These are phyloP conservation scores for Drosophila kambysellisi DNA, from an alignment of 2,888 invertebrate species.

Conservation along the genomic window DNA sequence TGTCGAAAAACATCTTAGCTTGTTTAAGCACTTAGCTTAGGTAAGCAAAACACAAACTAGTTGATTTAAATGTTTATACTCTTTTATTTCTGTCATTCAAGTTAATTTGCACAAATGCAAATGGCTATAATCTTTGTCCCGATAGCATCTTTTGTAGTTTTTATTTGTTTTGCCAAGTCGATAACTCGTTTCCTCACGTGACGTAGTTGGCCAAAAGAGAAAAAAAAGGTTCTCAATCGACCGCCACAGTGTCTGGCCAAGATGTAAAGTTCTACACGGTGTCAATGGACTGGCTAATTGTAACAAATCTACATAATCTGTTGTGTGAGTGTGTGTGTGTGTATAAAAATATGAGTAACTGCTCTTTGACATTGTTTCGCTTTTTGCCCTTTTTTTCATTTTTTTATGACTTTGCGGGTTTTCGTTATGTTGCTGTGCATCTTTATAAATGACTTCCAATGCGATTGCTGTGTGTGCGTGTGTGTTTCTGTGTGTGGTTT, in stretches of 20 bases:
- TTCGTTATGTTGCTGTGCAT: conserved; percentile 48
- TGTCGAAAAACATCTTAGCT: conserved; percentile 38
- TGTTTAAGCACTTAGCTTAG: conserved; percentile 45
- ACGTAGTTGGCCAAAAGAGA: conserved; percentile 16
- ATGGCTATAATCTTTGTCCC: conserved; percentile 37
- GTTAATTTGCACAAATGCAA: conserved; percentile 73
- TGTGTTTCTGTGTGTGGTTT: conserved; percentile 15
- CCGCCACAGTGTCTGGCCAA: conserved; percentile 65
- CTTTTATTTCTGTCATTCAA: conserved; percentile 64
- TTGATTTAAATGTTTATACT: conserved; percentile 70
- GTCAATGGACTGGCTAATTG: conserved; percentile 57
- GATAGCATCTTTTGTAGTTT: conserved; percentile 20
- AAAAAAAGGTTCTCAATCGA: conserved; percentile 39
- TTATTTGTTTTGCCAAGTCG: conserved; percentile 27
- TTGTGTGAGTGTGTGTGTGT: not conserved
- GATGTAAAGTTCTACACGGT: conserved; percentile 62
- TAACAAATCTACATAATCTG: conserved; percentile 22
- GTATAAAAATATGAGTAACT: conserved; percentile 50
- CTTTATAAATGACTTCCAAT: conserved; percentile 59
- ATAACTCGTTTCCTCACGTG: conserved; percentile 48
- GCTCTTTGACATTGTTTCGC: conserved; percentile 69
- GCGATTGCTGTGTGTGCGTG: conserved; percentile 12
- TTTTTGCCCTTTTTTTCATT: conserved; percentile 61
- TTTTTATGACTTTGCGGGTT: conserved; percentile 34
- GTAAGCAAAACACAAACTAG: conserved; percentile 42